A percentile compares a stretch with the other conserved stretches of the same genome.
Conservation (phyloP, 2,797 vertebrate species). For the Cynodonichthys magdalenae region DNA sequence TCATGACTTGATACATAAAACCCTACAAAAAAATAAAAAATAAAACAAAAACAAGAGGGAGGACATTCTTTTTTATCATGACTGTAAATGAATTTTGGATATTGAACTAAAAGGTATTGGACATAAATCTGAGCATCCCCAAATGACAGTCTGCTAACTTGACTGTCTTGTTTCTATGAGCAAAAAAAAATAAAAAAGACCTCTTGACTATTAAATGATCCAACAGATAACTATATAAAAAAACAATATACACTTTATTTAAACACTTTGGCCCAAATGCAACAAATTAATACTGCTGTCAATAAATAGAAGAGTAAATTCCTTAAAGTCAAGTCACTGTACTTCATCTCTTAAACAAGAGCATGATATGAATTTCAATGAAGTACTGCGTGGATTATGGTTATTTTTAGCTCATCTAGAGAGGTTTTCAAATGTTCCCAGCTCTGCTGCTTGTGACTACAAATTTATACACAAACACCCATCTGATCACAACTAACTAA, state of each 20-base stretch:
- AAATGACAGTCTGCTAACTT: conserved; percentile 49
- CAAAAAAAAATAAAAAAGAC: conserved; percentile 23
- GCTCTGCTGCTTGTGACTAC: conserved; percentile 61
- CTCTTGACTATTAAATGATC: conserved; percentile 55
- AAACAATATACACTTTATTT: conserved; percentile 60
- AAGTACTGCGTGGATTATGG: conserved; percentile 60
- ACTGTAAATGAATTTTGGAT: no score
- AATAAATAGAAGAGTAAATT: conserved; percentile 70
- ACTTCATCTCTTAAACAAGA: conserved; percentile 61
- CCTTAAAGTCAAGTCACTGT: conserved; percentile 57
- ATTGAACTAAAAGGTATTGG: conserved; percentile 34
- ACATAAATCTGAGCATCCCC: conserved; percentile 43
- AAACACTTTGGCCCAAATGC: conserved; percentile 49
- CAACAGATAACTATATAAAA: conserved; percentile 45
- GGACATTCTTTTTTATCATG: no score
- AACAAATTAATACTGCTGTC: conserved; percentile 61
- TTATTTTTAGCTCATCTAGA: conserved; percentile 71
- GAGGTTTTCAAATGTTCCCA: conserved; percentile 63
- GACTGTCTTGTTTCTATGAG: conserved; percentile 41
- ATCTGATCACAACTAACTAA: conserved; percentile 57
- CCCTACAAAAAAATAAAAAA: no score
- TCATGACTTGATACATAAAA: no score
- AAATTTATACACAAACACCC: conserved; percentile 72
- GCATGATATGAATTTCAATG: conserved; percentile 60
- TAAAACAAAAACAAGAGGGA: no score